phyloP scores from a whole-genome alignment of 2,797 vertebrate genomes.

The Phrynocephalus guinanensis region DNA sequence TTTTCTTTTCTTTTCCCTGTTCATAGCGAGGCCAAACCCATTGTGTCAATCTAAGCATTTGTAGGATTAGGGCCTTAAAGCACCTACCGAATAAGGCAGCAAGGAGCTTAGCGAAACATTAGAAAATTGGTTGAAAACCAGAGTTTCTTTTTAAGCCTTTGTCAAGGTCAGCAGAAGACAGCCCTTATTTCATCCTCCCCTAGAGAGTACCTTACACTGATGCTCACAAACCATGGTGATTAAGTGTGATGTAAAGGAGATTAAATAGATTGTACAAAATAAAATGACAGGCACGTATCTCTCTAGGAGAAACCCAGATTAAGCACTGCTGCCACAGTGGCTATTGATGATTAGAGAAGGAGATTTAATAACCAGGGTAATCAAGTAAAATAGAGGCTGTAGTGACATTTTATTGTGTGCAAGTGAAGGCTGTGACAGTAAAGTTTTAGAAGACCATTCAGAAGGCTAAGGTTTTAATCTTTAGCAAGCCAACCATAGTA shows the following conservation, averaged over 20 bases:
- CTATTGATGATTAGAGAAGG: constrained; percentile 10
- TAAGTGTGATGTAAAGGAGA: constrained; percentile 35
- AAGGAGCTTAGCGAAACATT: constrained; percentile 27
- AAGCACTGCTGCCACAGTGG: not conserved
- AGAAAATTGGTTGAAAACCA: constrained; percentile 20
- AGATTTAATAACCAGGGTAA: constrained; percentile 28
- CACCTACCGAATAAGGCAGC: constrained; percentile 4
- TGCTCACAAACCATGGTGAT: constrained; percentile 29
- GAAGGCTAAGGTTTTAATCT: not conserved
- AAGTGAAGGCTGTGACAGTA: not conserved
- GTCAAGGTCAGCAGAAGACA: constrained; percentile 21
- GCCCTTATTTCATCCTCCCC: constrained; percentile 14
- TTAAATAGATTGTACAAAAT: constrained; percentile 37
- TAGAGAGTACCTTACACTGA: constrained; percentile 12
- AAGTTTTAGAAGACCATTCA: not conserved
- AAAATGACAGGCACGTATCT: constrained; percentile 25
- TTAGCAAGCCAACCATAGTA: not conserved
- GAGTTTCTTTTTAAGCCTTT: constrained; percentile 31
- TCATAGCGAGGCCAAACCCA: not conserved
- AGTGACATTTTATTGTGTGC: not conserved
- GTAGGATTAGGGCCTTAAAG: constrained; percentile 25
- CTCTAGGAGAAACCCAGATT: constrained; percentile 14
- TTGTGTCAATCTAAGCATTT: constrained; percentile 17
- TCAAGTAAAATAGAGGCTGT: constrained; percentile 5
- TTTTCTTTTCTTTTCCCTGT: not conserved